Evolutionary conservation across 2,888 invertebrate species (phyloP).

Genomic region (Ophioninae sp.): DNA sequence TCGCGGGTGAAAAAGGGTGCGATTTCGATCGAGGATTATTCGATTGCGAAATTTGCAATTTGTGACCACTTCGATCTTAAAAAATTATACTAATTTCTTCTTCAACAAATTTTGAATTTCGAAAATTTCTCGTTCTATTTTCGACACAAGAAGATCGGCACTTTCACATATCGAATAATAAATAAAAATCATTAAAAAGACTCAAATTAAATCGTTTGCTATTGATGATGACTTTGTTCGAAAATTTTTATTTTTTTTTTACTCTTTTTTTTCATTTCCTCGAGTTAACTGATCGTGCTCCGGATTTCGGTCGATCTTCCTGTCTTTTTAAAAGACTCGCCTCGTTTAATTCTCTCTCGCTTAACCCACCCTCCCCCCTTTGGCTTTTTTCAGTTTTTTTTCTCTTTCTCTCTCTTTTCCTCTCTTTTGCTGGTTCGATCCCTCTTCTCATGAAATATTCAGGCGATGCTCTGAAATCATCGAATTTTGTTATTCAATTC

Average conservation of each 20-base stretch:
- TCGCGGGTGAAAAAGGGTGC: too few species aligned
- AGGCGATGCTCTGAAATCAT: constrained; percentile 73
- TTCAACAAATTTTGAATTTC: too few species aligned
- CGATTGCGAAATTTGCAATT: too few species aligned
- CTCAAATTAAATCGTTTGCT: too few species aligned
- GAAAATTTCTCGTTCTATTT: too few species aligned
- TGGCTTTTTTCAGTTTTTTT: constrained; percentile 7
- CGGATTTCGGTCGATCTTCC: constrained; percentile 44
- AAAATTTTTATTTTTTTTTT: constrained; percentile 18
- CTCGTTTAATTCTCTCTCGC: constrained; percentile 32
- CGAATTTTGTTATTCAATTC: constrained; percentile 73
- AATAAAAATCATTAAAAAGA: not conserved
- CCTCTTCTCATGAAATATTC: constrained; percentile 76
- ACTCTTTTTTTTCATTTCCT: constrained; percentile 27
- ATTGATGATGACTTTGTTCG: too few species aligned
- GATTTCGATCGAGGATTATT: too few species aligned
- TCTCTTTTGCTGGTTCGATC: constrained; percentile 20
- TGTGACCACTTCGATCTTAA: too few species aligned
- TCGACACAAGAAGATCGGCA: too few species aligned
- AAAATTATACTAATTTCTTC: too few species aligned
- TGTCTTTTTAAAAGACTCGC: constrained; percentile 28
- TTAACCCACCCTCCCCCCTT: constrained; percentile 15
- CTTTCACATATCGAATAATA: not conserved
- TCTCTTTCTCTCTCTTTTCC: constrained; percentile 2
- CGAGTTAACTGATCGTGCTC: constrained; percentile 29